Percentiles rank a stretch among this genome's conserved stretches.
phyloP scores from a whole-genome alignment of 2,113 vertebrate species.

The Elgaria multicarinata region DNA sequence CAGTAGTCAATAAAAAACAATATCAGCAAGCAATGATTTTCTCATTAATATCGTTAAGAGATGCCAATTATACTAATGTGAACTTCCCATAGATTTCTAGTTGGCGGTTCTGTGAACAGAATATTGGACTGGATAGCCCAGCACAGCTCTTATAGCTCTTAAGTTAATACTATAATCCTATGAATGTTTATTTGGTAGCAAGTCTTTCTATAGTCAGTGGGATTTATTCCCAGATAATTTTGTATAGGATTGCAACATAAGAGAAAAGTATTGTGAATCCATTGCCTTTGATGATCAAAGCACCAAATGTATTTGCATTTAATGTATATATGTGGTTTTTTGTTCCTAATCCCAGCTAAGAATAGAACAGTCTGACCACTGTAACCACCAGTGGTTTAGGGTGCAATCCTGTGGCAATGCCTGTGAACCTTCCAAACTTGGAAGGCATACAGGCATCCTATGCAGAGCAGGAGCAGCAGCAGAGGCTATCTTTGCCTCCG shows the following conservation, averaged over 20 bases:
- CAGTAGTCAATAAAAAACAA: background rate
- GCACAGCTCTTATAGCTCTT: background rate
- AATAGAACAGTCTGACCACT: background rate
- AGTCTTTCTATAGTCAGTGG: background rate
- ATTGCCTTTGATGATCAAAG: background rate
- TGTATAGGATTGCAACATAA: background rate
- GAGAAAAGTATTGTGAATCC: background rate
- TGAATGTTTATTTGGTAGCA: background rate
- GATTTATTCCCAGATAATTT: background rate
- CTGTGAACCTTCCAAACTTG: no score
- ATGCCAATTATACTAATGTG: no score
- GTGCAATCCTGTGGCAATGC: no score
- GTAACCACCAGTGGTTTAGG: no score
- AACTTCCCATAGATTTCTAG: no score
- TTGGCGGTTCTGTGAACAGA: no score
- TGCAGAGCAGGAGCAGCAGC: no score
- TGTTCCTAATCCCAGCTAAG: background rate
- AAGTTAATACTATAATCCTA: background rate
- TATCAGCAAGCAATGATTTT: background rate
- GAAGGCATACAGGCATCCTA: no score
- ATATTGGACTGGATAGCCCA: no score
- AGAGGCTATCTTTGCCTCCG: no score
- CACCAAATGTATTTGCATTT: background rate
- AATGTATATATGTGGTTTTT: background rate
- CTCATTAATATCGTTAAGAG: no score